Base-by-base conservation (phyloP, 2,888 invertebrate genomes). In the Eristalis intricaria region DNA sequence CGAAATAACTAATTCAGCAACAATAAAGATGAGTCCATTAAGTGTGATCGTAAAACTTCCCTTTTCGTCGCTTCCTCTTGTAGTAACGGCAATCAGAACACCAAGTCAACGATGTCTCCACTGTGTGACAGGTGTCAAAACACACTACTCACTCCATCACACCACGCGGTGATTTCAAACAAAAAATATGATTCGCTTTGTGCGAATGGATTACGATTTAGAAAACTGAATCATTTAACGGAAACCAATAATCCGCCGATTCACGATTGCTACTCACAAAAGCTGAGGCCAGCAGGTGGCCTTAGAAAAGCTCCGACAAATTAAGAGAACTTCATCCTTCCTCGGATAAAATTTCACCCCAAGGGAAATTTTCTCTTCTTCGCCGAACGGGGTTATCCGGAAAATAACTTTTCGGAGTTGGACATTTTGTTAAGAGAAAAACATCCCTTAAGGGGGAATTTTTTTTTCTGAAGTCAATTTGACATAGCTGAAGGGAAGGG, bases 1-100 rank as follows among this genome's bases (percentile, higher is more conserved):
- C 32, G 35, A 61, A 77, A 77, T 77, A 77, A 63, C 77, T 77
- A 69, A 69, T 69, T 77, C 69, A 68, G 50, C 32, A 63, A 63
- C 68, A 77, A 77, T 69, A 77, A 77, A 69, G 50, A 50, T 50
- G 19, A 15, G 43, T 35, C 61, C 69, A 69, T 77, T 63, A 77
- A 69, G 35, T 63, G 38, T 13, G 23, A 76, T 63, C 68, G 22
- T 76, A 61, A 77, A 77, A 69, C 23, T 63, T 63, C 43, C 22
- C 29, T 60, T 13, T 60, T 60, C 10, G 60, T 43, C 0, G 50
- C 50, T 50, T 50, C 50, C 50, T n/a, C 19, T 50, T 50, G 29
- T 23, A 38, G 8, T 61, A 13, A 56, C 32, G 5, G n/a, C 19
- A 50, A 19, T 19, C 19, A 50, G 8, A n/a, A 19, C 50, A 50